These are phyloP conservation scores for Cololabis saira DNA, from an alignment of 2,113 vertebrate genomes.

Conservation along the genomic window DNA sequence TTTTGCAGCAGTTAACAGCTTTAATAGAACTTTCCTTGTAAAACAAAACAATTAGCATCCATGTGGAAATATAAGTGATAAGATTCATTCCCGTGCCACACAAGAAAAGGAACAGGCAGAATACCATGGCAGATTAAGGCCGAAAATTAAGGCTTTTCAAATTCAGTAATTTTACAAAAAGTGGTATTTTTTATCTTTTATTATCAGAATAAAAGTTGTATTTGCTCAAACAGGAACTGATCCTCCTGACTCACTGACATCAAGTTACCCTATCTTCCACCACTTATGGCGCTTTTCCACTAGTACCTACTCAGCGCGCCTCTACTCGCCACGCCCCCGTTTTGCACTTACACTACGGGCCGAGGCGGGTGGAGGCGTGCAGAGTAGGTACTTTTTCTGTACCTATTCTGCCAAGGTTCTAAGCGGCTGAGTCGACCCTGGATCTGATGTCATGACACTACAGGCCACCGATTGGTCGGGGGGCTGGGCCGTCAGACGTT, in stretches of 20 bases:
- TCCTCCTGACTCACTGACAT: slow-evolving; percentile 13
- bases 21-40: slow-evolving; percentile 56
- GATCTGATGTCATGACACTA: no score
- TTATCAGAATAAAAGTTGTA: slow-evolving; percentile 12
- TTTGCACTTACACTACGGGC: no score
- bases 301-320: no score
- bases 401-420: no score
- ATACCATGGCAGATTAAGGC: slow-evolving; percentile 25
- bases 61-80: slow-evolving; percentile 37
- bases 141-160: slow-evolving; percentile 21
- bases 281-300: no score
- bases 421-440: no score
- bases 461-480: no score
- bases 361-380: no score
- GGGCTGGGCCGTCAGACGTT: no score
- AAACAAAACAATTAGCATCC: slow-evolving; percentile 52
- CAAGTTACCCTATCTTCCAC: slow-evolving; percentile 39
- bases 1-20: slow-evolving; percentile 36
- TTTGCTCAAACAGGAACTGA: slow-evolving; percentile 19
- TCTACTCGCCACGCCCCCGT: no score
- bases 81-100: slow-evolving; percentile 20
- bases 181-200: not conserved
- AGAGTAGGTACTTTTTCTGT: no score
- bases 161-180: slow-evolving; percentile 12
- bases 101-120: slow-evolving; percentile 1